Conservation (phyloP, 2,888 invertebrate species). For the Agrochola lota region DNA sequence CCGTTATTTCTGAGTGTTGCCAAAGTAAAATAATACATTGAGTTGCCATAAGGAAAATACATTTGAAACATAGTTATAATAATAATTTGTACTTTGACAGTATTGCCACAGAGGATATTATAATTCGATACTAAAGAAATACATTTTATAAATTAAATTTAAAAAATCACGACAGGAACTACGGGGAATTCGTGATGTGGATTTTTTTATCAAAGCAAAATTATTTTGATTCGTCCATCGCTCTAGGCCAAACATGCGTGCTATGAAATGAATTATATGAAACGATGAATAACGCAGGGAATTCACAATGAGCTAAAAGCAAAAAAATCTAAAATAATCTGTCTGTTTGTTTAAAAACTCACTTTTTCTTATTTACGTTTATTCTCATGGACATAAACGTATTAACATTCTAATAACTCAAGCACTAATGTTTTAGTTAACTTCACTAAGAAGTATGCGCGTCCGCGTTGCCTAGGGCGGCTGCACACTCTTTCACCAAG, state of each 20-base stretch:
- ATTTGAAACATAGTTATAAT: too few relatives aligned
- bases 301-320: slow-evolving; percentile 1
- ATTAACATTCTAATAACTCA: slow-evolving; percentile 7
- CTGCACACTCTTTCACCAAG: slow-evolving; percentile 26
- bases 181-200: neutral
- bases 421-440: neutral
- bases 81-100: too few relatives aligned
- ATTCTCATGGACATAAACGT: neutral
- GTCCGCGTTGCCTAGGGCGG: slow-evolving; percentile 16
- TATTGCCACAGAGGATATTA: too few relatives aligned
- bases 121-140: too few relatives aligned
- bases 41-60: too few relatives aligned
- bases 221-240: neutral
- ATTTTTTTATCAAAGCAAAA: slow-evolving; percentile 33
- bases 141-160: too few relatives aligned
- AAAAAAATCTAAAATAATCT: neutral
- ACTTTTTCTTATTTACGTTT: neutral
- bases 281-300: slow-evolving; percentile 14
- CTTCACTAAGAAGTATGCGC: neutral
- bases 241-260: neutral
- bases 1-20: too few relatives aligned
- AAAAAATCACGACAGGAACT: too few relatives aligned
- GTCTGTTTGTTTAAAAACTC: neutral
- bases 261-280: slow-evolving; percentile 6
- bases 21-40: too few relatives aligned